Conservation (phyloP, 2,888 invertebrate genomes). For the Aphodius sticticus region DNA sequence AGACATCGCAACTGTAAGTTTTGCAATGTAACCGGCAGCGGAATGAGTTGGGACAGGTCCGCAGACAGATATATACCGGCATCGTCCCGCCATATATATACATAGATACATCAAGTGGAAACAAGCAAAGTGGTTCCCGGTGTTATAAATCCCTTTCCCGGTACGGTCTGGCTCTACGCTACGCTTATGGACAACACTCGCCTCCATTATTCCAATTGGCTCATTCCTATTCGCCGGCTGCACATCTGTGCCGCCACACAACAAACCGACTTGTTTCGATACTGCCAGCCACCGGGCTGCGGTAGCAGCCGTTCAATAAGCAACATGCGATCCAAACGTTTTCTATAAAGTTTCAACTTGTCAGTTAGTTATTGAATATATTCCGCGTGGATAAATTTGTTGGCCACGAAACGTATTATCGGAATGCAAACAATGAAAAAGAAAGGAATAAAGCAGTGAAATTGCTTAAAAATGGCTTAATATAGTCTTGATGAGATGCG, state of each 20-base stretch:
- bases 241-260: constrained; percentile 38
- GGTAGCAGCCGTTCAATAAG: background rate
- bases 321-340: background rate
- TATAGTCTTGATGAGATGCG: too few relatives aligned
- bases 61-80: constrained; percentile 18
- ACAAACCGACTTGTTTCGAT: background rate
- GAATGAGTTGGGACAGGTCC: background rate
- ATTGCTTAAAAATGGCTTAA: too few relatives aligned
- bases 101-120: constrained; percentile 27
- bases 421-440: too few relatives aligned
- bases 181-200: constrained; percentile 42
- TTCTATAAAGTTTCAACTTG: background rate
- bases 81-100: constrained; percentile 10
- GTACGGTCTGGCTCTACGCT: constrained; percentile 4
- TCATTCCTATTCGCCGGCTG: constrained; percentile 42
- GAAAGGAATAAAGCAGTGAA: too few relatives aligned
- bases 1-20: constrained; percentile 12
- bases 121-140: constrained; percentile 24
- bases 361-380: background rate
- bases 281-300: background rate
- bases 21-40: background rate
- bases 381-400: background rate
- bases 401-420: too few relatives aligned
- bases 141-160: constrained; percentile 24
- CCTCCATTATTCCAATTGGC: constrained; percentile 44